Percentiles rank a stretch among this genome's conserved stretches.
phyloP scores from a whole-genome alignment of 2,888 invertebrate species.

The Nemotelus pantherinus region DNA sequence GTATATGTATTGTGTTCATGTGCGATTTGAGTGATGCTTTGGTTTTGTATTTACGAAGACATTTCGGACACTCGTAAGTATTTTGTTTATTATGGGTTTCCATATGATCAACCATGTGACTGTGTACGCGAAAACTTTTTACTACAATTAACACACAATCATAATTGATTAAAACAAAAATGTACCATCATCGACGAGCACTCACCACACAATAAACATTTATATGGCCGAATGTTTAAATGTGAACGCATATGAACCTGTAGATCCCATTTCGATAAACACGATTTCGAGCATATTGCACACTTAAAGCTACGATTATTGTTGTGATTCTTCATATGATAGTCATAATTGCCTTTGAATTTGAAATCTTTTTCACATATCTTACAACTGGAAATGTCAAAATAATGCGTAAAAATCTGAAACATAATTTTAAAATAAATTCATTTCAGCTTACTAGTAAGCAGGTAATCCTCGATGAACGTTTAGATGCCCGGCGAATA shows the following conservation, averaged over 20 bases:
- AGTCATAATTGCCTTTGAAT: conserved; percentile 46
- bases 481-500: conserved; percentile 44
- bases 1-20: conserved; percentile 41
- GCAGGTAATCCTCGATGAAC: conserved; percentile 47
- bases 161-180: background rate
- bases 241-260: conserved; percentile 47
- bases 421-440: background rate
- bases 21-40: conserved; percentile 48
- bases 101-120: conserved; percentile 48
- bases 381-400: conserved; percentile 34
- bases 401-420: background rate
- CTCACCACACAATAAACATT: conserved; percentile 46
- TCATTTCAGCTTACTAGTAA: conserved; percentile 37
- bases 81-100: conserved; percentile 46
- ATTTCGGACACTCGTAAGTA: conserved; percentile 43
- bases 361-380: conserved; percentile 46
- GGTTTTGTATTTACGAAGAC: conserved; percentile 47
- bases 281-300: conserved; percentile 37
- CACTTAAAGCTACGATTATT: conserved; percentile 44
- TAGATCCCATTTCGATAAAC: conserved; percentile 45
- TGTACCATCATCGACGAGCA: background rate
- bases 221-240: conserved; percentile 36
- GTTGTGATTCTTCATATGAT: conserved; percentile 49
- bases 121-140: conserved; percentile 45
- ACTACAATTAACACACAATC: conserved; percentile 10